Evolutionary conservation across 2,888 invertebrate genomes (phyloP), one percentile per base, ranked within the genome.

Genomic region (Diaperis boleti): DNA sequence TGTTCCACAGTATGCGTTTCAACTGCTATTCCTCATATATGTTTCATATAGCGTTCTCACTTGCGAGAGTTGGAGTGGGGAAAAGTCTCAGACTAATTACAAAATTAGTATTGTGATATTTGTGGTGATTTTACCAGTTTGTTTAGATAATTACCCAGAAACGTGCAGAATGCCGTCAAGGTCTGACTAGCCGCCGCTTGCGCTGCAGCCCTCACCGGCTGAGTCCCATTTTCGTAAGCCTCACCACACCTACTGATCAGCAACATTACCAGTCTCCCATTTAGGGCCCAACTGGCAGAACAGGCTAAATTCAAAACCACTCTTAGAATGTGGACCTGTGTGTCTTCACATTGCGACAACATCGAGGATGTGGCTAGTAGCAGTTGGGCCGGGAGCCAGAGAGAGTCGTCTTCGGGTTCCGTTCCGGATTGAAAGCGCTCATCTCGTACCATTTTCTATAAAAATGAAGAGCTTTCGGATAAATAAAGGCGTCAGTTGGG

Each of bases 341-440:
- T 92, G 69, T 97, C 96, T 74, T 96, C 95, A 56, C 92, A 83
- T 76, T 94, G 89, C 68, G 89, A 86, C 73, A 90, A 86, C 75
- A 93, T 89, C 0, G 91, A 90, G 14, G 92, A 89, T 54, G 96
- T 92, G 1, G 95, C 90, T 68, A 92, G 89, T 29, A 97, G 84
- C 59, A 97, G 85, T 81, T 97, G 97, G 1, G 95, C 92, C 3
- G 96, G 95, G 76, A 96, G 85, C 95, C 96, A 96, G 41, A 94
- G 84, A 0, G 94, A 94, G 82, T 96, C 95, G 78, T 94, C 93
- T 82, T 96, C 95, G 0, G 93, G 92, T 78, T 96, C 96, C 68
- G 92, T 88, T 15, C 93, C 92, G 11, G 94, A 89, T 78, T 95
- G 95, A 78, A 96, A 96, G 59, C 95, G 86, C 78, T 95, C 95